A percentile compares a stretch with the other conserved stretches of the same genome.
Evolutionary conservation across 2,888 invertebrate genomes (phyloP).

Genomic region (Melieria picta): DNA sequence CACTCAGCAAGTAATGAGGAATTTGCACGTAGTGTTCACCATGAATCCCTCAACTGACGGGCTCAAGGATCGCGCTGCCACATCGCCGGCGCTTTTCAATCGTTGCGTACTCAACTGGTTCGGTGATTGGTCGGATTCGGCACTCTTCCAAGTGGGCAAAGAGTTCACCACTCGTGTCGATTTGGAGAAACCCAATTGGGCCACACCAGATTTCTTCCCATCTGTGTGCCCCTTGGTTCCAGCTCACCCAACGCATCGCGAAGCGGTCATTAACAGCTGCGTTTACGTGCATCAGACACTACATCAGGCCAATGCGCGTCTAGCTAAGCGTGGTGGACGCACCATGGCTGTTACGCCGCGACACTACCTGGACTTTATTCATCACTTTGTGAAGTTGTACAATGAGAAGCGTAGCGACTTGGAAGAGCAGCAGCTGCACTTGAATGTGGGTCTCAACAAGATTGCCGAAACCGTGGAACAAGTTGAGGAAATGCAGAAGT

Average conservation of each 20-base stretch:
- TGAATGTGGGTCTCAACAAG: conserved; percentile 98
- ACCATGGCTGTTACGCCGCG: conserved; percentile 98
- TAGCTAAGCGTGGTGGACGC: conserved; percentile 91
- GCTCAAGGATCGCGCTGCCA: conserved; percentile 97
- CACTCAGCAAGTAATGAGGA: conserved; percentile 98
- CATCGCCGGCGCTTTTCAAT: conserved; percentile 98
- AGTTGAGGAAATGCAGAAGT: conserved; percentile 99
- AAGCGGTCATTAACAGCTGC: conserved; percentile 98
- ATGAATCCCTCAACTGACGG: conserved; percentile 99
- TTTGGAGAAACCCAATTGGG: conserved; percentile 87
- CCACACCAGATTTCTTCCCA: conserved; percentile 90
- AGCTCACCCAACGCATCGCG: conserved; percentile 83
- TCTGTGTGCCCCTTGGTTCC: conserved; percentile 83
- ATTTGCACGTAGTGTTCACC: conserved; percentile 99
- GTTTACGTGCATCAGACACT: conserved; percentile 98
- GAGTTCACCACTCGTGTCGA: conserved; percentile 97
- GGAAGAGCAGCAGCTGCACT: conserved; percentile 97
- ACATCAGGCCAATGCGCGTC: conserved; percentile 90
- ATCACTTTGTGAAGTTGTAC: conserved; percentile 97
- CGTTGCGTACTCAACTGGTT: conserved; percentile 99
- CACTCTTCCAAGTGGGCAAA: conserved; percentile 93
- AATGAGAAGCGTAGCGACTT: conserved; percentile 97
- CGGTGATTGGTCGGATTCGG: conserved; percentile 99
- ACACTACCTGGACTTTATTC: conserved; percentile 98
- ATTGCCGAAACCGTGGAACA: conserved; percentile 99